Percentiles rank a stretch among this genome's conserved stretches.
These are phyloP conservation scores for Sylvia borin DNA, from an alignment of 2,797 vertebrate species.

Conservation along the genomic window DNA sequence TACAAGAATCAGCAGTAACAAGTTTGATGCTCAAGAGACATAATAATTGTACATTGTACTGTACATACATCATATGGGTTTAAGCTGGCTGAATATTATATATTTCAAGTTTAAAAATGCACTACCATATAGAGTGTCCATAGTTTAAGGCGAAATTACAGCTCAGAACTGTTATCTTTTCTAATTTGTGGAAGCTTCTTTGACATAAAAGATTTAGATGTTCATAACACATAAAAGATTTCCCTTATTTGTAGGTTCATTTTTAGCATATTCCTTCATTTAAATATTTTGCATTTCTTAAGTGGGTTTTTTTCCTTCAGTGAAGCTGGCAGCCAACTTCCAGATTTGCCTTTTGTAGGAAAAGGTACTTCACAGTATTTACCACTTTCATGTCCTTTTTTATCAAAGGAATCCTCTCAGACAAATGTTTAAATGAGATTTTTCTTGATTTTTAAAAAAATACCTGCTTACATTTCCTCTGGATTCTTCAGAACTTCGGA, in stretches of 20 bases:
- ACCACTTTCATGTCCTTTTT: conserved; percentile 86
- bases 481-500: conserved; percentile 79
- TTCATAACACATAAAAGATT: conserved; percentile 74
- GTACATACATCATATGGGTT: conserved; percentile 93
- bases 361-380: conserved; percentile 91
- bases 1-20: conserved; percentile 89
- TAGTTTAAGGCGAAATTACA: conserved; percentile 99
- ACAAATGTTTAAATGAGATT: conserved; percentile 78
- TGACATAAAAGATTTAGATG: conserved; percentile 77
- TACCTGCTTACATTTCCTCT: conserved; percentile 85
- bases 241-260: conserved; percentile 69
- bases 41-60: conserved; percentile 90
- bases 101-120: conserved; percentile 97
- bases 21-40: conserved; percentile 90
- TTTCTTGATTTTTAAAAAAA: conserved; percentile 82
- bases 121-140: conserved; percentile 93
- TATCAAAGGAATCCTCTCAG: conserved; percentile 73
- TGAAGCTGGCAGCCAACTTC: conserved; percentile 78
- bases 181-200: conserved; percentile 85
- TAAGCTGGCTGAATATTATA: conserved; percentile 94
- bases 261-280: conserved; percentile 71
- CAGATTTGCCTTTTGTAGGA: conserved; percentile 76
- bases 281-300: conserved; percentile 75
- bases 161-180: conserved; percentile 91
- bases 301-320: conserved; percentile 72